Evolutionary conservation across 2,888 invertebrate species (phyloP).

Genomic region (Euclidia mi): DNA sequence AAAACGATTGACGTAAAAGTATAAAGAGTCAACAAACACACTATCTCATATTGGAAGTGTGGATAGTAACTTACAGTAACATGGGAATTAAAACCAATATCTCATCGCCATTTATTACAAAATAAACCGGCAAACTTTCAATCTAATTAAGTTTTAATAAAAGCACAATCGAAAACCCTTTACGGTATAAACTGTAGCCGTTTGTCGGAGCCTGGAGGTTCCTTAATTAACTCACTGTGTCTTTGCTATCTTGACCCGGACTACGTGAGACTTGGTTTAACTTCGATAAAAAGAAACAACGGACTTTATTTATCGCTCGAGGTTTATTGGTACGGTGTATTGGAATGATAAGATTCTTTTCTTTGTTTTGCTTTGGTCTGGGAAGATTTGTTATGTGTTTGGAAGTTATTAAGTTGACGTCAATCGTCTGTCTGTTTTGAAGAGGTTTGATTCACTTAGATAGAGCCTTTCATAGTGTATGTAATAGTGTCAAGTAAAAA

Average conservation of each 20-base stretch:
- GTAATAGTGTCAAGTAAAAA: too few species aligned
- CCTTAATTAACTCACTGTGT: conserved; percentile 57
- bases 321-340: conserved; percentile 15
- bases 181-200: conserved; percentile 59
- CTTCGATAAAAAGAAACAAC: conserved; percentile 39
- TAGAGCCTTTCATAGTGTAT: too few species aligned
- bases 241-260: conserved; percentile 53
- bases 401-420: too few species aligned
- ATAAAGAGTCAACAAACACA: too few species aligned
- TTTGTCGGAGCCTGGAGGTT: conserved; percentile 56
- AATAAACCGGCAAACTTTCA: conserved; percentile 45
- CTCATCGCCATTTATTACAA: conserved; percentile 33
- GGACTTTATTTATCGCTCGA: conserved; percentile 27
- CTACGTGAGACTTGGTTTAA: conserved; percentile 32
- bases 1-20: too few species aligned
- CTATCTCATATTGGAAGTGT: too few species aligned
- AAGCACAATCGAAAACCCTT: conserved; percentile 56
- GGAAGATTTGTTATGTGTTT: too few species aligned
- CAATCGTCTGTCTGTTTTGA: too few species aligned
- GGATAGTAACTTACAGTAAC: too few species aligned
- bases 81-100: too few species aligned
- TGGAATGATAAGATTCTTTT: not conserved
- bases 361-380: too few species aligned
- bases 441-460: too few species aligned
- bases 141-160: conserved; percentile 69